Evolutionary conservation across 1,140 invertebrate species (phyloP), one percentile per base, ranked within the genome.

Genomic region (Bilobella aurantiaca): DNA sequence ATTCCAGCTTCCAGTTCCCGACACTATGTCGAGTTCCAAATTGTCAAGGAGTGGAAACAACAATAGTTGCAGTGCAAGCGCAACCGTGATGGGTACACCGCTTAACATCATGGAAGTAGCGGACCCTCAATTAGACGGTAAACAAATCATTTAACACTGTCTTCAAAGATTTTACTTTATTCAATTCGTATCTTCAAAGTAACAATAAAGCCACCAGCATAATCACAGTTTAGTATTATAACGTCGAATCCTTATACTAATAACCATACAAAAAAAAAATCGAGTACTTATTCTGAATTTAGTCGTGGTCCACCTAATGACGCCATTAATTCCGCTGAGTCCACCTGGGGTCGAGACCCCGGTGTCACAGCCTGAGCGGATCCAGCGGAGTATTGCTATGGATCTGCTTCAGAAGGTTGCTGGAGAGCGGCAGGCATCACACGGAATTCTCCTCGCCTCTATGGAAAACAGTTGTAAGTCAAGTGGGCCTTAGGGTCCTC

Each of bases 221-320:
- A n/a, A n/a, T n/a, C n/a, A n/a, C n/a, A n/a, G n/a, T n/a, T n/a
- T n/a, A n/a, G n/a, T n/a, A n/a, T n/a, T n/a, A n/a, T n/a, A n/a
- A n/a, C n/a, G n/a, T n/a, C n/a, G n/a, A n/a, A n/a, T n/a, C n/a
- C n/a, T n/a, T n/a, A n/a, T n/a, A n/a, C n/a, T n/a, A n/a, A n/a
- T n/a, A n/a, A n/a, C n/a, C n/a, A n/a, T n/a, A n/a, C n/a, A n/a
- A 58, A 32, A 37, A 64, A 27, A 57, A 58, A 37, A 32, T 65
- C 42, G 14, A 23, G 30, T 37, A 23, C 31, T 61, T 5, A 37
- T 37, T 46, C 49, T 8, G 14, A 18, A 14, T 53, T 8, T 23
- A 65, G 85, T 92, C 67, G 78, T 91, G 66, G 87, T 90, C 53
- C 90, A 93, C 76, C 81, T 92, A 66, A 93, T 92, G 90, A 89